Base-by-base conservation (phyloP, 2,888 invertebrate species). In the Diaphora mendica region DNA sequence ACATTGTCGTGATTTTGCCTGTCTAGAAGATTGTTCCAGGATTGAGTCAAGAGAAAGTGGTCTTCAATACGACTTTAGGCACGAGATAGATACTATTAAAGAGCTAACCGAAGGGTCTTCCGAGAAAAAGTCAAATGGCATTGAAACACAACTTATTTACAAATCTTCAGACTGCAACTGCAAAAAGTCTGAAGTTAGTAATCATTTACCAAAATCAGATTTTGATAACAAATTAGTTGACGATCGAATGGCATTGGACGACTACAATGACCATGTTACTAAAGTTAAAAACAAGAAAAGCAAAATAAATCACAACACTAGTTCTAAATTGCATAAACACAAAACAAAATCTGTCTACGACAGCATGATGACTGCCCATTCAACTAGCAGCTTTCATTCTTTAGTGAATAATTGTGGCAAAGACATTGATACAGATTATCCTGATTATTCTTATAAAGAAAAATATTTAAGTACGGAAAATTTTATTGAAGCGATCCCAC, bases 311-410 rank as follows among this genome's bases (percentile, higher is more conserved):
- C 42, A 79, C 75, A 44, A 79, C 72, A 79, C 73, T 30, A 77
- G 84, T 48, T 69, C 77, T 72, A 85, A 86, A 79, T 81, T 87
- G 71, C 82, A 79, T 39, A 89, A 87, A 77, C 85, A 86, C 67
- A 88, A 85, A 77, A 74, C 88, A 20, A 84, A 84, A 70, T 89
- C 91, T 4, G 82, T 79, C 5, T 85, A 82, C 66, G 89, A 89
- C 59, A 88, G 84, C 64, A 79, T 86, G 55, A 72, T 74, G 62
- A 82, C 88, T 11, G 77, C 82, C 70, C 85, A 88, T 79, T 88
- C 91, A 13, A 86, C 88, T 13, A 90, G 85, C 72, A 91, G 92
- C 79, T 91, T 89, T 75, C 88, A 89, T 83, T 91, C 92, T 33
- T 82, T 91, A 30, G 75, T 84, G 71, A 85, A 88, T 26, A 80